Evolutionary conservation across 2,888 invertebrate species (phyloP).

Genomic region (Callyntrura sp.): DNA sequence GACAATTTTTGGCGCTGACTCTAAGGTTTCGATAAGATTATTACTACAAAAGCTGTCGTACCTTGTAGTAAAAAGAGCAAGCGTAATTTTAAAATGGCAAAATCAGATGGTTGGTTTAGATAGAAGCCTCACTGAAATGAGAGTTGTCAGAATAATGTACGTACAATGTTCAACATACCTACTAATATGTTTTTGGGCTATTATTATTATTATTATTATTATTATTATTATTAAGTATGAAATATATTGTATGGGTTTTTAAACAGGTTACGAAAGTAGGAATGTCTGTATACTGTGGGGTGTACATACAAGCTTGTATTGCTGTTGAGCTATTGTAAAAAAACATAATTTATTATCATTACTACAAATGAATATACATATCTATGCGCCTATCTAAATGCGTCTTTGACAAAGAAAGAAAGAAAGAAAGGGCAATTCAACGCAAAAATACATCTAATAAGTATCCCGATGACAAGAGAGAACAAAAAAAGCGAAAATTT

Average conservation of each 20-base stretch:
- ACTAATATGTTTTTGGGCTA: conserved; percentile 40
- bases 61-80: conserved; percentile 28
- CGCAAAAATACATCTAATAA: conserved; percentile 46
- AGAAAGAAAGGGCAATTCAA: conserved; percentile 21
- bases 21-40: conserved; percentile 11
- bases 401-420: background rate
- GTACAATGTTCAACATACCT: background rate
- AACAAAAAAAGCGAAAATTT: conserved; percentile 50
- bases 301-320: too few species aligned
- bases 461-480: conserved; percentile 37
- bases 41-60: conserved; percentile 27
- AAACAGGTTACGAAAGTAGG: conserved; percentile 52
- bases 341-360: conserved; percentile 60
- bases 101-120: conserved; percentile 49
- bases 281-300: conserved; percentile 27
- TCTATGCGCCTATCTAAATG: too few species aligned
- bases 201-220: background rate
- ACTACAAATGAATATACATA: background rate
- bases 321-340: conserved; percentile 30
- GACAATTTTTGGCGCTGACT: background rate
- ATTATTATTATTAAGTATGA: conserved; percentile 46
- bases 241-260: conserved; percentile 66
- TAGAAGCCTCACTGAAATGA: conserved; percentile 28
- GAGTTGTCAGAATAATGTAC: background rate
- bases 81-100: background rate